Base-by-base conservation (phyloP, 2,113 vertebrate genomes). In the Scartelaos histophorus region DNA sequence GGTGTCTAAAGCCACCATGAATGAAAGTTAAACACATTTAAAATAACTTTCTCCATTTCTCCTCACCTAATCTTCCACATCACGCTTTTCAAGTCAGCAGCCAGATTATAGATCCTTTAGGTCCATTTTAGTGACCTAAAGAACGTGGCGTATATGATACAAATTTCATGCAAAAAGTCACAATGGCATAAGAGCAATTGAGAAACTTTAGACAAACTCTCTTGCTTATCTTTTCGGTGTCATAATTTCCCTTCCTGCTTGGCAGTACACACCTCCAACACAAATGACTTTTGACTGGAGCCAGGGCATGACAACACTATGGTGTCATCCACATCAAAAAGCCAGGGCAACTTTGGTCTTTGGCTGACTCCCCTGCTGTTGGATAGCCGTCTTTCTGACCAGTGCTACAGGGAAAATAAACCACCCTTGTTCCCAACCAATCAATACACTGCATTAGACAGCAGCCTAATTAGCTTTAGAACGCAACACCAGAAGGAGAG, bases 351-450 rank as follows among this genome's bases (percentile, higher is more conserved):
- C 71, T 58, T 67, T 43, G 17, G 61, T 19, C 67, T 51, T 82
- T 83, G 82, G 85, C 81, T 73, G 66, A 47, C n/a, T 47, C 15
- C 17, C 76, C 43, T 66, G 17, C 29, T 25, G 69, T 46, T 66
- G 66, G 38, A 70, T 2, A 21, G 7, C 34, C 22, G 17, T 21
- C 13, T 47, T 45, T 76, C 70, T 60, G 77, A 72, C 64, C 66
- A 34, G 53, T 29, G 29, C 43, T 57, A 43, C 11, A 19, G 29
- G 43, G 69, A 25, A 51, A 7, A 46, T 70, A 29, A 69, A 70
- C 79, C 80, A 71, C 85, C 84, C 74, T 75, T 47, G 29, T 56
- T 22, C 24, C 54, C 0, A 19, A 47, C 81, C 85, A 88, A 87
- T 87, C 46, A 45, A 43, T 66, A 13, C 1, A 1, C 22, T 47